Percentiles rank a stretch among this genome's conserved stretches.
Evolutionary conservation across 2,113 vertebrate genomes (phyloP).

Genomic region (Paramormyrops kingsleyae): DNA sequence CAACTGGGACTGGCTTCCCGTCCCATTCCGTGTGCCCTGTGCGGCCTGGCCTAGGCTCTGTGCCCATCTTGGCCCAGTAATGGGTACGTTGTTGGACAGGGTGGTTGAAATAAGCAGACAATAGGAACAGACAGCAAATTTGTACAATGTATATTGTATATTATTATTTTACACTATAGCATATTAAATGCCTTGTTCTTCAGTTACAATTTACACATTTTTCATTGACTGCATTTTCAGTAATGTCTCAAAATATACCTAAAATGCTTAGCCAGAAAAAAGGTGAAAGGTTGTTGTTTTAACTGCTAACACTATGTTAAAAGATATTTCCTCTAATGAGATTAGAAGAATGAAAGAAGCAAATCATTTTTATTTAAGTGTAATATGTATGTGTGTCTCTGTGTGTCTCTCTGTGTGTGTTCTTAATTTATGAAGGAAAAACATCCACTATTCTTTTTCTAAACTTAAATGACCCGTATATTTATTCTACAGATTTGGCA

Average conservation of each 20-base stretch:
- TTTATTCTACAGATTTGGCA: constrained; percentile 33
- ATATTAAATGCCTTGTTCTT: not conserved
- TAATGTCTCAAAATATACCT: not conserved
- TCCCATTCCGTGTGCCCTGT: not conserved
- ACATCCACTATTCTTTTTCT: not conserved
- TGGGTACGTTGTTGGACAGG: not conserved
- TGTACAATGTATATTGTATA: not conserved
- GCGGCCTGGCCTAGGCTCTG: not conserved
- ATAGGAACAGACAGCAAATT: not conserved
- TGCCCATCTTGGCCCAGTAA: not conserved
- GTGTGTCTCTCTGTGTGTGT: not conserved
- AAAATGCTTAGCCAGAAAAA: not conserved
- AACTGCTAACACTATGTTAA: not conserved
- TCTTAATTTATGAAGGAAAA: not conserved
- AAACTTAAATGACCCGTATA: constrained; percentile 28
- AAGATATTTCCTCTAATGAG: not conserved
- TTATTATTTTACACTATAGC: not conserved
- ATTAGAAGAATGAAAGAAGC: not conserved
- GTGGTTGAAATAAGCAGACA: not conserved
- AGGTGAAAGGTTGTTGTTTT: not conserved
- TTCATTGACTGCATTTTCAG: not conserved
- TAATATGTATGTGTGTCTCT: not conserved
- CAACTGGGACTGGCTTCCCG: not conserved
- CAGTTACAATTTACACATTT: not conserved
- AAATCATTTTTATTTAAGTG: not conserved